Conservation (phyloP, 2,797 vertebrate genomes). For the Furcifer pardalis region DNA sequence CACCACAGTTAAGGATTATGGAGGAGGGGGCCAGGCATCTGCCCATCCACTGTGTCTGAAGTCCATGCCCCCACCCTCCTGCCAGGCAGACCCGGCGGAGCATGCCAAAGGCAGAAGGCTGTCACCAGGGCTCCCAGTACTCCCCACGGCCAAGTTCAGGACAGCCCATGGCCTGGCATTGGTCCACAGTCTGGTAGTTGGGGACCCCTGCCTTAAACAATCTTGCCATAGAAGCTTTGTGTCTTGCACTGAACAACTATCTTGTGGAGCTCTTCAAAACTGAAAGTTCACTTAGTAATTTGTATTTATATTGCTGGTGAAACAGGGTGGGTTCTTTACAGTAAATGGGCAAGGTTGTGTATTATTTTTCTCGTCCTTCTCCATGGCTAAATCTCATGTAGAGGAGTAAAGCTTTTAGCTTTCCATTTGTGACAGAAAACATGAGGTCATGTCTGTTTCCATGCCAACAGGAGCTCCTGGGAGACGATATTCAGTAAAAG, state of each 20-base stretch:
- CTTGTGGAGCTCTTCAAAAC: slow-evolving; percentile 43
- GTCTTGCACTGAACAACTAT: slow-evolving; percentile 40
- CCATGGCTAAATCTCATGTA: slow-evolving; percentile 55
- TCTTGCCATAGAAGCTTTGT: slow-evolving; percentile 21
- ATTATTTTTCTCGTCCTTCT: slow-evolving; percentile 47
- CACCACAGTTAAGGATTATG: no score
- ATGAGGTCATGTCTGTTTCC: slow-evolving; percentile 65
- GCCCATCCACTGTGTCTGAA: no score
- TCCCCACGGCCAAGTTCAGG: no score
- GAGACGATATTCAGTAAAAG: slow-evolving; percentile 91
- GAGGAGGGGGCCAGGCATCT: no score
- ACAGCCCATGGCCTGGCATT: no score
- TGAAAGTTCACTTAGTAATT: slow-evolving; percentile 58
- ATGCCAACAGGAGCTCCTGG: slow-evolving; percentile 88
- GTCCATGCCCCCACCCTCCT: no score
- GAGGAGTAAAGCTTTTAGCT: slow-evolving; percentile 49
- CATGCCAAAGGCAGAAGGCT: no score
- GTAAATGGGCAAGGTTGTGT: slow-evolving; percentile 26
- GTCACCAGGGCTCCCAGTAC: no score
- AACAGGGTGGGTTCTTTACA: slow-evolving; percentile 41
- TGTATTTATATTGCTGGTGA: slow-evolving; percentile 46
- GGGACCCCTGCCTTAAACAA: slow-evolving; percentile 36
- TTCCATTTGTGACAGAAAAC: slow-evolving; percentile 55
- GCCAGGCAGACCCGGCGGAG: no score
- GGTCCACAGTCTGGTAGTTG: no score